Conservation (phyloP, 2,797 vertebrate genomes). For the Benthosema pterotum region DNA sequence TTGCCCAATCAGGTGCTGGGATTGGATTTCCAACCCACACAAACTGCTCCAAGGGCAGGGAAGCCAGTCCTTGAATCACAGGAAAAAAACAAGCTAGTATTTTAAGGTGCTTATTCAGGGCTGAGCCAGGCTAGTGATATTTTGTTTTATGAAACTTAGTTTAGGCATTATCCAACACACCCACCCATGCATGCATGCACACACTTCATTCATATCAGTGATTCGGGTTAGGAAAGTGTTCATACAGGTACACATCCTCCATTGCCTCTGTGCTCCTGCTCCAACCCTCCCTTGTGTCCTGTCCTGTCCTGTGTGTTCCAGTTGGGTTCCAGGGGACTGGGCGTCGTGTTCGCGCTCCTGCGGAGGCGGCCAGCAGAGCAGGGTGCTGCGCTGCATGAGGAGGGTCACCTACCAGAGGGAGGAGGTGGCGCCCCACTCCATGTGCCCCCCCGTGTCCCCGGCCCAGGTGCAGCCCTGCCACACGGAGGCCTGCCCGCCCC, state of each 20-base stretch:
- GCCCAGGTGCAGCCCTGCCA: slow-evolving; percentile 87
- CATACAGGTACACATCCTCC: neutral
- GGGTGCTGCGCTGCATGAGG: slow-evolving; percentile 86
- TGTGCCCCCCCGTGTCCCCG: slow-evolving; percentile 88
- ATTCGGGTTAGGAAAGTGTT: no score
- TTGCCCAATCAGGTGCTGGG: no score
- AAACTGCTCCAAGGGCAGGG: no score
- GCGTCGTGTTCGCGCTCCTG: slow-evolving; percentile 87
- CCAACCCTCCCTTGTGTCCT: neutral
- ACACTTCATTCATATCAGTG: neutral
- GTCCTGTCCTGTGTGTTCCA: slow-evolving; percentile 56
- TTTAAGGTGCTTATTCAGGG: no score
- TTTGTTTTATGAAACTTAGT: no score
- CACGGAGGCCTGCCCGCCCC: slow-evolving; percentile 85
- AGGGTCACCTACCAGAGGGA: slow-evolving; percentile 89
- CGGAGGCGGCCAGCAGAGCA: slow-evolving; percentile 89
- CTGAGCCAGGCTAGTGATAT: no score
- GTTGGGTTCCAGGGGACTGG: slow-evolving; percentile 91
- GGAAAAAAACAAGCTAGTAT: no score
- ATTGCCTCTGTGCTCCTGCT: neutral
- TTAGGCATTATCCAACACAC: no score
- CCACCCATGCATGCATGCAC: no score
- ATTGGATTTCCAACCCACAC: no score
- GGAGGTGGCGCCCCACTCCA: slow-evolving; percentile 82
- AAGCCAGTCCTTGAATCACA: no score